Evolutionary conservation across 2,797 vertebrate species (phyloP).

Genomic region (Amphiprion clarkii): DNA sequence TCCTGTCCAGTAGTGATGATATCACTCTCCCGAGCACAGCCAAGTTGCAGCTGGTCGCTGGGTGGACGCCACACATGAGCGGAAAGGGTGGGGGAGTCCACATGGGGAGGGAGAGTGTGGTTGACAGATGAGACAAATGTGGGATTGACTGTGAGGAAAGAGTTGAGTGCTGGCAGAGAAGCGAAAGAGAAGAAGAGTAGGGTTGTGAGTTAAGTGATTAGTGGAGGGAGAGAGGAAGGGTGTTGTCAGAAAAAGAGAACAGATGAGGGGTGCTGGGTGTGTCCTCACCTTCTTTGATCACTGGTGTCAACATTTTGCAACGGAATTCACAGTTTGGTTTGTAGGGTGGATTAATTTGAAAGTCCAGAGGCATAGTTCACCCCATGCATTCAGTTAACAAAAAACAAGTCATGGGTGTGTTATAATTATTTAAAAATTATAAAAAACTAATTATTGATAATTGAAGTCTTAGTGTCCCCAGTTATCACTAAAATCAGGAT

Average conservation of each 20-base stretch:
- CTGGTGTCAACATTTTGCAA: conserved; percentile 62
- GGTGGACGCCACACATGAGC: conserved; percentile 61
- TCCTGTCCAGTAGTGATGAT: conserved; percentile 56
- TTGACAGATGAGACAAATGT: conserved; percentile 44
- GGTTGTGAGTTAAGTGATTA: conserved; percentile 52
- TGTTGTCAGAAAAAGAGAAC: conserved; percentile 72
- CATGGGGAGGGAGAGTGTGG: conserved; percentile 17
- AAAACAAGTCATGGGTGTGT: not conserved
- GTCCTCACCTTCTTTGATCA: conserved; percentile 75
- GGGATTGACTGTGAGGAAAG: conserved; percentile 38
- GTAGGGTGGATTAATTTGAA: conserved; percentile 9
- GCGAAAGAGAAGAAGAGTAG: conserved; percentile 43
- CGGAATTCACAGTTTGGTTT: conserved; percentile 55
- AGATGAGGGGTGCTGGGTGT: conserved; percentile 68
- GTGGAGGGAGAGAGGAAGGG: conserved; percentile 71
- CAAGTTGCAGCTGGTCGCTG: conserved; percentile 65
- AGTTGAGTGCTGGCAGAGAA: conserved; percentile 22
- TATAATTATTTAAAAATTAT: not conserved
- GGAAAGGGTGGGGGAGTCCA: conserved; percentile 59
- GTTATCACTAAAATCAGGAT: not conserved
- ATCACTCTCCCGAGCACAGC: conserved; percentile 47
- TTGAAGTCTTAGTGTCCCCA: not conserved
- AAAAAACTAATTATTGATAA: not conserved
- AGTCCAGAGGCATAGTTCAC: conserved; percentile 4
- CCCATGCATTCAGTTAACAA: not conserved